These are phyloP conservation scores for Musca vetustissima DNA, from an alignment of 1,140 invertebrate species.

Conservation along the genomic window DNA sequence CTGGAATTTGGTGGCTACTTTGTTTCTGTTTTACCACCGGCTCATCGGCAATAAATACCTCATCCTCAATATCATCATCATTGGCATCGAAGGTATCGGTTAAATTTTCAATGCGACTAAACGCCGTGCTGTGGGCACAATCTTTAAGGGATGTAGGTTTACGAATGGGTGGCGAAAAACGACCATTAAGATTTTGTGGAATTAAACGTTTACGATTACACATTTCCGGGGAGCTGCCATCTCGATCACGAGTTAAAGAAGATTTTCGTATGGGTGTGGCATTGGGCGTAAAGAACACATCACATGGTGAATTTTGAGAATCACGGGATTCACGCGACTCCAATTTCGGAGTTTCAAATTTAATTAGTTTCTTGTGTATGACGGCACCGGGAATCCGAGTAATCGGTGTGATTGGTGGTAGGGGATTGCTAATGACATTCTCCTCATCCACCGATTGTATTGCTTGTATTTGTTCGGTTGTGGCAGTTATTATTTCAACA, in stretches of 20 bases:
- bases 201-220: slow-evolving; percentile 29
- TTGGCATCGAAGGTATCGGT: background rate
- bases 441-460: slow-evolving; percentile 4
- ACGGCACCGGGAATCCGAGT: slow-evolving; percentile 36
- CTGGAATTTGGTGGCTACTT: background rate
- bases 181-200: slow-evolving; percentile 34
- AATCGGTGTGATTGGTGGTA: slow-evolving; percentile 45
- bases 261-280: slow-evolving; percentile 24
- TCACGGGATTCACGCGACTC: slow-evolving; percentile 5
- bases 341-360: slow-evolving; percentile 45
- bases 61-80: slow-evolving; percentile 18
- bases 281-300: slow-evolving; percentile 47
- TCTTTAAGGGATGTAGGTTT: slow-evolving; percentile 37
- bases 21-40: background rate
- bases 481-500: slow-evolving; percentile 44
- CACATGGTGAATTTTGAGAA: slow-evolving; percentile 30
- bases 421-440: background rate
- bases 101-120: slow-evolving; percentile 37
- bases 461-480: slow-evolving; percentile 30
- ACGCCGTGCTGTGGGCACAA: slow-evolving; percentile 31
- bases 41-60: slow-evolving; percentile 36
- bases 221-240: background rate
- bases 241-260: background rate
- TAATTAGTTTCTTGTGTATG: slow-evolving; percentile 47
- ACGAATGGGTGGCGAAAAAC: slow-evolving; percentile 34